A percentile compares a stretch with the other conserved stretches of the same genome.
Evolutionary conservation across 2,888 invertebrate species (phyloP).

Genomic region (Megaustenia siamemsis): DNA sequence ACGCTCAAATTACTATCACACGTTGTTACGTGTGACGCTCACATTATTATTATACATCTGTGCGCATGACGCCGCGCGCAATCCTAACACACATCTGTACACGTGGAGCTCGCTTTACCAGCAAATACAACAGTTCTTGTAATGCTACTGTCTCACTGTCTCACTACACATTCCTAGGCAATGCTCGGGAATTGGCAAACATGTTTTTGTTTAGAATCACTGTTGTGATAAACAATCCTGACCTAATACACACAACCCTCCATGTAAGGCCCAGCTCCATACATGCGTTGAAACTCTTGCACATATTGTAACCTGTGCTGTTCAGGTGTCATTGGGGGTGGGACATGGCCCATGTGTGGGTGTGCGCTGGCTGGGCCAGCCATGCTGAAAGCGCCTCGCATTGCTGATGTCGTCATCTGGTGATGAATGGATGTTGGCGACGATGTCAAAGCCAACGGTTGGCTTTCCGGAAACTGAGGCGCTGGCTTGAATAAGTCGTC

Average conservation of each 20-base stretch:
- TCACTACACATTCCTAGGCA: too few relatives aligned
- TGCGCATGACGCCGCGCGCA: too few relatives aligned
- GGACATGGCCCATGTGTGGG: conserved; percentile 52
- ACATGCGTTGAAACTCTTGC: conserved; percentile 74
- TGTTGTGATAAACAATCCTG: too few relatives aligned
- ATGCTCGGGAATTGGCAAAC: too few relatives aligned
- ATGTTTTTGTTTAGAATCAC: too few relatives aligned
- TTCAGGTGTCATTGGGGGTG: conserved; percentile 55
- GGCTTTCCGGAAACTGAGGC: conserved; percentile 47
- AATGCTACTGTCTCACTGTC: too few relatives aligned
- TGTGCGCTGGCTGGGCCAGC: conserved; percentile 34
- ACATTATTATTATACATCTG: too few relatives aligned
- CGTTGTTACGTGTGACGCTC: too few relatives aligned
- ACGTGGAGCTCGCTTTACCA: too few relatives aligned
- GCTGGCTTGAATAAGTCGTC: conserved; percentile 57
- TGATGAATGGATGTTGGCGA: conserved; percentile 56
- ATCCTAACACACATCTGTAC: too few relatives aligned
- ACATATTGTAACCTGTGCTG: conserved; percentile 72
- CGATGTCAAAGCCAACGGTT: conserved; percentile 61
- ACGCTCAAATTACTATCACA: too few relatives aligned
- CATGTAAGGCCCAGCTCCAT: conserved; percentile 72
- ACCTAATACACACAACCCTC: conserved; percentile 72
- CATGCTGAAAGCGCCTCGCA: conserved; percentile 47
- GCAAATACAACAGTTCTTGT: too few relatives aligned
- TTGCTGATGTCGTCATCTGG: conserved; percentile 50